These are phyloP conservation scores for Oncorhynchus clarkii DNA, from an alignment of 2,113 vertebrate species.

Conservation along the genomic window DNA sequence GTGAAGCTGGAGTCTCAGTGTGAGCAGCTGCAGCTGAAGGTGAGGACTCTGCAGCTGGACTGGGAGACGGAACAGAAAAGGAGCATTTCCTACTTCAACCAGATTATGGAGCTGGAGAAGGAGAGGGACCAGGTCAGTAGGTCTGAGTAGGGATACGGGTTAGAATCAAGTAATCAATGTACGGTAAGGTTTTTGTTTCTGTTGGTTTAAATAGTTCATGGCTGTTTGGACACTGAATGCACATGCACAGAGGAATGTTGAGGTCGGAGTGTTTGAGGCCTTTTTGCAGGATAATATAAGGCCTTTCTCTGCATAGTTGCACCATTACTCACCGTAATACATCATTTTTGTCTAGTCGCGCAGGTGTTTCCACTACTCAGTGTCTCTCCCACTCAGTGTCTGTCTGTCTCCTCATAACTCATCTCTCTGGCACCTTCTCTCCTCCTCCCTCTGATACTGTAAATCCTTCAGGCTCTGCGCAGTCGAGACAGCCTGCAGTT, in stretches of 20 bases:
- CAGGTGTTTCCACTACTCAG: neutral
- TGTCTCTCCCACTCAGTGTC: neutral
- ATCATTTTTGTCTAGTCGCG: neutral
- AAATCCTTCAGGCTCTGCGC: slow-evolving; percentile 79
- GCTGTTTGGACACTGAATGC: no score
- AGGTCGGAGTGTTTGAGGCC: no score
- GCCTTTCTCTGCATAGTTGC: neutral
- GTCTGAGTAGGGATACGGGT: neutral
- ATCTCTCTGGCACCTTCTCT: neutral
- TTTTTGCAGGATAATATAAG: no score
- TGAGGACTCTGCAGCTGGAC: slow-evolving; percentile 85
- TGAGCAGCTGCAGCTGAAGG: slow-evolving; percentile 83
- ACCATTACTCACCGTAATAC: neutral
- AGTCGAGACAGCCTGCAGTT: slow-evolving; percentile 88
- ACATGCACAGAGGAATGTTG: no score
- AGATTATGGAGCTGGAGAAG: slow-evolving; percentile 90
- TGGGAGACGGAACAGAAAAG: slow-evolving; percentile 91
- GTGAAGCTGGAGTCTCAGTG: slow-evolving; percentile 81
- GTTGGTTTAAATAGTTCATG: no score
- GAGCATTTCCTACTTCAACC: slow-evolving; percentile 84
- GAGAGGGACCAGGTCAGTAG: slow-evolving; percentile 88
- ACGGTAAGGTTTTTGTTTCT: neutral
- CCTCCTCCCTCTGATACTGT: neutral
- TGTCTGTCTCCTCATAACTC: neutral
- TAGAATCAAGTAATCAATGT: neutral